Percentiles rank a stretch among this genome's conserved stretches.
These are phyloP conservation scores for Dendrophyllia cribrosa DNA, from an alignment of 64 coral and sea anemone genomes.

Conservation along the genomic window DNA sequence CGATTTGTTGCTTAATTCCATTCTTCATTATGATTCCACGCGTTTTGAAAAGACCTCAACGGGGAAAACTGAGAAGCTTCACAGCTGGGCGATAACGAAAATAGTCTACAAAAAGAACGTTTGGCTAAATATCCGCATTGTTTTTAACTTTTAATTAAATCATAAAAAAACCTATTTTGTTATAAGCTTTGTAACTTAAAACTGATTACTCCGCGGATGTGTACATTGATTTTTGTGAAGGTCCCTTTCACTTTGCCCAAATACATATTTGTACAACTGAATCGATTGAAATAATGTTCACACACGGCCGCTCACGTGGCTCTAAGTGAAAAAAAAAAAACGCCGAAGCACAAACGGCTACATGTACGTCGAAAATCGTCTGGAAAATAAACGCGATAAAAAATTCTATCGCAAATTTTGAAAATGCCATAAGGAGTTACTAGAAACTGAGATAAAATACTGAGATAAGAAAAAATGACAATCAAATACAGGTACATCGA, in stretches of 20 bases:
- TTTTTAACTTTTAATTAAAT: neutral
- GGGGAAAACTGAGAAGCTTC: neutral
- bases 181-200: neutral
- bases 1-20: no score
- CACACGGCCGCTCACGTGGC: neutral
- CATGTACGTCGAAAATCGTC: no score
- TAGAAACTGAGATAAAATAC: no score
- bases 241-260: neutral
- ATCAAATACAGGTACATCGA: neutral
- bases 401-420: no score
- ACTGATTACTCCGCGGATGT: neutral
- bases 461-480: no score
- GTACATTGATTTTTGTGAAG: neutral
- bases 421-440: no score
- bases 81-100: conserved; percentile 15
- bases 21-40: neutral
- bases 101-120: neutral
- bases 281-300: neutral
- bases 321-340: no score
- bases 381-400: no score
- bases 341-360: no score
- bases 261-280: conserved; percentile 13
- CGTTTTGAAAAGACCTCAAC: neutral
- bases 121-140: neutral
- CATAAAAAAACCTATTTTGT: conserved; percentile 1